Conservation (phyloP, 2,797 vertebrate genomes). For the Cryptoblepharus egeriae region DNA sequence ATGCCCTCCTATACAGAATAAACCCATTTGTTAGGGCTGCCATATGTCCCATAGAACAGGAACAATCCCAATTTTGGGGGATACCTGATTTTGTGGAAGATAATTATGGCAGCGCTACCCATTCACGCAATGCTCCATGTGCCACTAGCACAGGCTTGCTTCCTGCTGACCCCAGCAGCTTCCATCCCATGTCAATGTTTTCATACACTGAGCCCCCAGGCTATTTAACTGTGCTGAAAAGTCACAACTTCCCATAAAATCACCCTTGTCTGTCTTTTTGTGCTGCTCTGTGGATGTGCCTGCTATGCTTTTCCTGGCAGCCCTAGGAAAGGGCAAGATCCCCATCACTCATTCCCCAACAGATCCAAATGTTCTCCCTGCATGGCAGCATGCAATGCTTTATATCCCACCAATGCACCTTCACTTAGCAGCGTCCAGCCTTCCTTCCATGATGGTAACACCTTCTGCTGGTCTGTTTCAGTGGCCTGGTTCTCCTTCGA, state of each 20-base stretch:
- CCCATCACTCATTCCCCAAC: too few relatives aligned
- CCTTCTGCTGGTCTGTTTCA: slow-evolving; percentile 68
- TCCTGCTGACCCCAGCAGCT: not conserved
- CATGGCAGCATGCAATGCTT: slow-evolving; percentile 65
- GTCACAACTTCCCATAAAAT: not conserved
- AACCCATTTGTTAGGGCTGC: too few relatives aligned
- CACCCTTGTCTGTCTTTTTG: slow-evolving; percentile 12
- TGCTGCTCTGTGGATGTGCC: slow-evolving; percentile 11
- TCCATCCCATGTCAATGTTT: not conserved
- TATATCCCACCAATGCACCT: not conserved
- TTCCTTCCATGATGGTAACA: not conserved
- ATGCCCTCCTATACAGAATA: not conserved
- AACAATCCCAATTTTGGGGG: too few relatives aligned
- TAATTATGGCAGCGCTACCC: too few relatives aligned
- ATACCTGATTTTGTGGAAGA: too few relatives aligned
- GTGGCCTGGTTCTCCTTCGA: slow-evolving; percentile 98
- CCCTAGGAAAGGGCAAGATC: not conserved
- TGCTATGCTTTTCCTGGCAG: slow-evolving; percentile 15
- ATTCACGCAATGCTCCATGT: not conserved
- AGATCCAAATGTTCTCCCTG: slow-evolving; percentile 35
- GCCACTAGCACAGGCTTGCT: not conserved
- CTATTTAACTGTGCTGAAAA: not conserved
- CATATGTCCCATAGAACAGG: too few relatives aligned
- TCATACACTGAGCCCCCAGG: not conserved
- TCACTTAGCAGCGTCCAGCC: accelerated